Evolutionary conservation across 2,113 vertebrate species (phyloP).

Genomic region (Chinchilla lanigera): DNA sequence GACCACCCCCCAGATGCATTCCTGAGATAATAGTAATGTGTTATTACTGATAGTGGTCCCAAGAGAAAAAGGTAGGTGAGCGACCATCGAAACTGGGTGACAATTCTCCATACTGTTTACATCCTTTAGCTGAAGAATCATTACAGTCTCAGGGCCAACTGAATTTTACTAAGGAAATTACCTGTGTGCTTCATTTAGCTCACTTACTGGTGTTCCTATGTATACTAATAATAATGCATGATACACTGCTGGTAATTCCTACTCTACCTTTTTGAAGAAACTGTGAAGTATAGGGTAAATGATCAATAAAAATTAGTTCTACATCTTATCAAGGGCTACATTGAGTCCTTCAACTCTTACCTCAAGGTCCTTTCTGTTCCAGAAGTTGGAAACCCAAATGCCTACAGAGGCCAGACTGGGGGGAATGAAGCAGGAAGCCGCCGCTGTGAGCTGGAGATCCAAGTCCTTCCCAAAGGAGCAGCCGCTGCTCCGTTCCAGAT

Average conservation of each 20-base stretch:
- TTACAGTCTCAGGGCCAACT: not conserved
- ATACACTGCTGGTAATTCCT: not conserved
- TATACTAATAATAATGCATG: not conserved
- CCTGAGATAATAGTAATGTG: not conserved
- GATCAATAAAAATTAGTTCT: not conserved
- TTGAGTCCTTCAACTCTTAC: slow-evolving; percentile 22
- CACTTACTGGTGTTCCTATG: not conserved
- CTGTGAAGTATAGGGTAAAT: not conserved
- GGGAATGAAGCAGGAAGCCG: slow-evolving; percentile 75
- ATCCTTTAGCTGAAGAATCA: not conserved
- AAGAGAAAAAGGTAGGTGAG: not conserved
- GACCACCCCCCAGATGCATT: slow-evolving; percentile 10
- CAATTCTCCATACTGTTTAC: not conserved
- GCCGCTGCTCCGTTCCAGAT: slow-evolving; percentile 71
- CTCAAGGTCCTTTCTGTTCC: slow-evolving; percentile 72
- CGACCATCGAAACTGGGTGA: not conserved
- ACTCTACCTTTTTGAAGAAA: not conserved
- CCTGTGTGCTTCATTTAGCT: not conserved
- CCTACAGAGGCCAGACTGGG: slow-evolving; percentile 71
- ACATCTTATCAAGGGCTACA: not conserved
- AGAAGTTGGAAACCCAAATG: slow-evolving; percentile 75
- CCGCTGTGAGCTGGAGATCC: slow-evolving; percentile 52
- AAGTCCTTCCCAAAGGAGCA: slow-evolving; percentile 66
- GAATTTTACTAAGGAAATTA: not conserved
- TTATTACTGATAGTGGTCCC: not conserved